Conservation (phyloP, 2,113 vertebrate genomes). For the Dicaeum eximium region DNA sequence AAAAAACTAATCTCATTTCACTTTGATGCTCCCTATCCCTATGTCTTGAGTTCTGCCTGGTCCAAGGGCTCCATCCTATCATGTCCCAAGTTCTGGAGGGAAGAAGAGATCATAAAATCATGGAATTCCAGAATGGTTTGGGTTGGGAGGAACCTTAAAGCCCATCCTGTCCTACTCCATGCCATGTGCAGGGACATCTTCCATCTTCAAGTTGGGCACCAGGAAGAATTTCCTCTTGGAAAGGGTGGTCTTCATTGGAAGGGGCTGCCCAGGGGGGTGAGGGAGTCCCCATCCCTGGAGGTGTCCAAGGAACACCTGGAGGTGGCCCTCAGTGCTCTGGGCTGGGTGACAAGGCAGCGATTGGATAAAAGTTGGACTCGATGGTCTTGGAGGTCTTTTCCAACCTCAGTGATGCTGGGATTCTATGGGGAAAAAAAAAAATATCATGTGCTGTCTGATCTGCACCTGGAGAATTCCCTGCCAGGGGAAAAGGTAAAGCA, state of each 20-base stretch:
- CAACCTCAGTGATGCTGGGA: not conserved
- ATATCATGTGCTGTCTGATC: not conserved
- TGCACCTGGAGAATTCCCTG: not conserved
- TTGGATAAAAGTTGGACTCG: not conserved
- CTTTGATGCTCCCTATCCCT: rapidly evolving
- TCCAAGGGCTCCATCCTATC: not conserved
- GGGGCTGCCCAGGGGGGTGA: not conserved
- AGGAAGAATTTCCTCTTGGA: not conserved
- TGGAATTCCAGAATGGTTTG: not conserved
- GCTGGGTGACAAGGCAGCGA: rapidly evolving
- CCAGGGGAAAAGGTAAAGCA: not conserved
- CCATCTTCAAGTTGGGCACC: not conserved
- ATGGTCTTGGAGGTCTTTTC: not conserved
- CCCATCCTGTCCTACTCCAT: rapidly evolving
- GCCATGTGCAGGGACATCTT: rapidly evolving
- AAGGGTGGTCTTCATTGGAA: rapidly evolving
- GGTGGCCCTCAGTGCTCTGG: rapidly evolving
- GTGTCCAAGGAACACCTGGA: rapidly evolving
- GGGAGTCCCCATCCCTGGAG: not conserved
- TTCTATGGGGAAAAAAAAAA: not conserved
- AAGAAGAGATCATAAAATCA: not conserved
- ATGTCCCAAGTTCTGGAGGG: not conserved
- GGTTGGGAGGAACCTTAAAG: not conserved
- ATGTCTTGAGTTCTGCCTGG: not conserved
- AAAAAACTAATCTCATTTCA: not conserved